These are phyloP conservation scores for Semotilus atromaculatus DNA, from an alignment of 2,797 vertebrate species.

Conservation along the genomic window DNA sequence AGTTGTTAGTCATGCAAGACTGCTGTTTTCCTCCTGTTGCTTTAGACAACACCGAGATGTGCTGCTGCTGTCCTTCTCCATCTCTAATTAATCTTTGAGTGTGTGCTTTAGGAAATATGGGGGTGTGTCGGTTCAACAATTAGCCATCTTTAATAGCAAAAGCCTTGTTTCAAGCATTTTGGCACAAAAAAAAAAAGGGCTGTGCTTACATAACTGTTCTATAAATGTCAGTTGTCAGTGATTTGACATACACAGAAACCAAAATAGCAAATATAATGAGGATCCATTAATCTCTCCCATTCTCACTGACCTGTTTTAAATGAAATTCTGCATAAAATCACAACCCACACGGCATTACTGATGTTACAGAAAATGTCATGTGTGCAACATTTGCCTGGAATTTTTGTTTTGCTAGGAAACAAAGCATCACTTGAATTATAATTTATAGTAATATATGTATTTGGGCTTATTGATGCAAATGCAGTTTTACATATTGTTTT, in stretches of 20 bases:
- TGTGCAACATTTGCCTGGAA: background rate
- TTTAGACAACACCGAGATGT: background rate
- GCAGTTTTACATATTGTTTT: conserved; percentile 14
- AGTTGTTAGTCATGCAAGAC: background rate
- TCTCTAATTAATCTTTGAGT: background rate
- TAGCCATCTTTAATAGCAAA: background rate
- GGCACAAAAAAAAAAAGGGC: background rate
- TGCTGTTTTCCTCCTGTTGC: background rate
- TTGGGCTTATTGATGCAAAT: conserved; percentile 26
- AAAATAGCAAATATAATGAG: conserved; percentile 14
- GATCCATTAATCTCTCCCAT: conserved; percentile 11
- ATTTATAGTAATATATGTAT: conserved; percentile 9
- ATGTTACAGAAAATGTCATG: background rate
- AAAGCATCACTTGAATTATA: conserved; percentile 2
- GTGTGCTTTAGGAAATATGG: background rate
- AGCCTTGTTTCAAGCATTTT: background rate
- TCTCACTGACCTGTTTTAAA: conserved; percentile 25
- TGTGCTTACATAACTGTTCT: conserved; percentile 17
- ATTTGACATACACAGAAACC: conserved; percentile 17
- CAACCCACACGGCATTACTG: background rate
- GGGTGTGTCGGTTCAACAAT: background rate
- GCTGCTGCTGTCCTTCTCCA: background rate
- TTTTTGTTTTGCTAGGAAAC: background rate
- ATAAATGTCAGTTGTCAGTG: conserved; percentile 3
- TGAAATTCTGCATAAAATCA: background rate